A percentile compares a stretch with the other conserved stretches of the same genome.
These are phyloP conservation scores for Lithophane ornitopus DNA, from an alignment of 2,888 invertebrate genomes.

Conservation along the genomic window DNA sequence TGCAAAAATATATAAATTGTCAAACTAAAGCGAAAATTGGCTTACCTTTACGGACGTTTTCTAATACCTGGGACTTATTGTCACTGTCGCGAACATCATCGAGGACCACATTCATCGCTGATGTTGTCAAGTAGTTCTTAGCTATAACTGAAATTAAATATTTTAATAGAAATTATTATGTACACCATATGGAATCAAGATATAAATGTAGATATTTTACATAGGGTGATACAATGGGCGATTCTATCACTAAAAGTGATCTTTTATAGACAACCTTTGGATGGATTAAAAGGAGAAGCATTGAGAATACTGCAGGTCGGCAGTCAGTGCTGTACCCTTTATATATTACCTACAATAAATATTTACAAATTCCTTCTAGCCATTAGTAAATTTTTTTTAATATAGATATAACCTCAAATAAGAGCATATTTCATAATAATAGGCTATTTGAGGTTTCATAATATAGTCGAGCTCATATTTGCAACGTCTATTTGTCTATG, in stretches of 20 bases:
- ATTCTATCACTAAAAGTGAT: too few relatives aligned
- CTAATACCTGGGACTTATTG: constrained; percentile 11
- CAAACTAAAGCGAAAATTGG: background rate
- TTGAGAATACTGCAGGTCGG: too few relatives aligned
- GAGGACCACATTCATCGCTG: constrained; percentile 18
- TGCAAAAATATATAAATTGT: background rate
- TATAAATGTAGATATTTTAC: too few relatives aligned
- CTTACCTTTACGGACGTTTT: constrained; percentile 29
- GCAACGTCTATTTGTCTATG: background rate
- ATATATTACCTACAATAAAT: too few relatives aligned
- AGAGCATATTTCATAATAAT: background rate
- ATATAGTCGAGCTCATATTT: background rate
- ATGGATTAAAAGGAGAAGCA: too few relatives aligned
- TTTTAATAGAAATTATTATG: too few relatives aligned
- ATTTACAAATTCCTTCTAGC: too few relatives aligned
- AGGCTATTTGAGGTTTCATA: background rate
- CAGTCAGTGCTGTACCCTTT: too few relatives aligned
- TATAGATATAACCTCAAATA: background rate
- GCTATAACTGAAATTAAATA: constrained; percentile 19
- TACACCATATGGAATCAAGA: too few relatives aligned
- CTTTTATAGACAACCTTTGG: too few relatives aligned
- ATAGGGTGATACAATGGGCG: too few relatives aligned
- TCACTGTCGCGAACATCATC: constrained; percentile 15
- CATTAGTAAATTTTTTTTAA: too few relatives aligned
- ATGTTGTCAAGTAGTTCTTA: constrained; percentile 34